Conservation (phyloP, 30 jellyfish, hydroid and myxozoan species). For the Chrysaora quinquecirrha region DNA sequence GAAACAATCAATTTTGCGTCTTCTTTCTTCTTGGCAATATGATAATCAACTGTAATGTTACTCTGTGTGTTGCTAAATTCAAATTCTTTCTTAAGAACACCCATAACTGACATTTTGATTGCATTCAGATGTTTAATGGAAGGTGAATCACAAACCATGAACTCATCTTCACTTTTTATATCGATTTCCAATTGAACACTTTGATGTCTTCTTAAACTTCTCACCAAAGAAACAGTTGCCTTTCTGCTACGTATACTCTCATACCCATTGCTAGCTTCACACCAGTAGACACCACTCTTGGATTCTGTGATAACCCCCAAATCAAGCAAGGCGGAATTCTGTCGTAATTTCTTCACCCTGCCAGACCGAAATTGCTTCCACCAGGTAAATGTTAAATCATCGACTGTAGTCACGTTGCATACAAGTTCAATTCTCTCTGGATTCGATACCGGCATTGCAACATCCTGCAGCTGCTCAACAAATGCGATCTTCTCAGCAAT, state of each 20-base stretch:
- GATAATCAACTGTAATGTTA: not conserved
- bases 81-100: slow-evolving; percentile 7
- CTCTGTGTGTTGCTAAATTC: slow-evolving; percentile 10
- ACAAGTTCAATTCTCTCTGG: slow-evolving; percentile 30
- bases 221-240: slow-evolving; percentile 74
- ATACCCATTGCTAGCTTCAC: slow-evolving; percentile 82
- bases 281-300: slow-evolving; percentile 85
- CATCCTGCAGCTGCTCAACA: slow-evolving; percentile 61
- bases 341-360: slow-evolving; percentile 12
- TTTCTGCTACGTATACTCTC: slow-evolving; percentile 72
- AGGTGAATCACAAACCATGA: slow-evolving; percentile 28
- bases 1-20: slow-evolving; percentile 17
- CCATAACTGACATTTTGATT: slow-evolving; percentile 3
- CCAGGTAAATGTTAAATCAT: slow-evolving; percentile 65
- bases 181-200: slow-evolving; percentile 33
- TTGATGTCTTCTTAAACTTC: slow-evolving; percentile 43
- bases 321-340: slow-evolving; percentile 34
- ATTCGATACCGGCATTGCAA: slow-evolving; percentile 21
- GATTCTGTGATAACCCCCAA: slow-evolving; percentile 24
- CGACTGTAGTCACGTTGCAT: slow-evolving; percentile 77
- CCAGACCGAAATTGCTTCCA: slow-evolving; percentile 62
- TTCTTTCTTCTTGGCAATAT: not conserved
- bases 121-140: not conserved
- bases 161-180: slow-evolving; percentile 9
- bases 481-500: slow-evolving; percentile 5